phyloP scores from a whole-genome alignment of 1,140 invertebrate genomes.

The Leptonema lineaticorne region DNA sequence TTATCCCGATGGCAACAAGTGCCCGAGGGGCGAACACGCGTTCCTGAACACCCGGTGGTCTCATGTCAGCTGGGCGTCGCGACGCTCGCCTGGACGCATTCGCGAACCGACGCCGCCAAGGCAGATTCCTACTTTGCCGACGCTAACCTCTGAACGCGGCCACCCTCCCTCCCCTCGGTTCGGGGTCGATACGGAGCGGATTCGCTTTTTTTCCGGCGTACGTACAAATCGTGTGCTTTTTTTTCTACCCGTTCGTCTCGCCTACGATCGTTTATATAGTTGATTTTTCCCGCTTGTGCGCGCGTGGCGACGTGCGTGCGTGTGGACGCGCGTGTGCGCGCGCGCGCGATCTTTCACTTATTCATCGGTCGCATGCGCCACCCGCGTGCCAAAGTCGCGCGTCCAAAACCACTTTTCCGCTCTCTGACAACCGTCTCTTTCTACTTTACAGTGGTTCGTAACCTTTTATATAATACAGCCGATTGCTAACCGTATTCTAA shows the following conservation, averaged over 20 bases:
- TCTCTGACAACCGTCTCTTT: too few relatives aligned
- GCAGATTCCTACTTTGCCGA: conserved; percentile 21
- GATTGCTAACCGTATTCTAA: too few relatives aligned
- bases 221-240: background rate
- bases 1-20: background rate
- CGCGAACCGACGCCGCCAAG: background rate
- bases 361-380: background rate
- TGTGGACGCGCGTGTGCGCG: background rate
- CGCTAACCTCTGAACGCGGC: background rate
- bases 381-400: too few relatives aligned
- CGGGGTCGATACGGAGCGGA: conserved; percentile 33
- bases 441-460: too few relatives aligned
- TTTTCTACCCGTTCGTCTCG: background rate
- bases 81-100: background rate
- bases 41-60: conserved; percentile 9
- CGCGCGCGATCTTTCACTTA: background rate
- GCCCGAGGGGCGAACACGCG: background rate
- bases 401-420: too few relatives aligned
- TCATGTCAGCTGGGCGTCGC: conserved; percentile 6
- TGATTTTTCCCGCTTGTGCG: background rate
- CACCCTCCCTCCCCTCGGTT: conserved; percentile 24
- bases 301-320: background rate
- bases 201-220: background rate
- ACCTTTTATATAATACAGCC: too few relatives aligned
- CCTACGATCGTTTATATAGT: background rate